phyloP scores from a whole-genome alignment of 2,888 invertebrate genomes.

The Drosophila atripex region DNA sequence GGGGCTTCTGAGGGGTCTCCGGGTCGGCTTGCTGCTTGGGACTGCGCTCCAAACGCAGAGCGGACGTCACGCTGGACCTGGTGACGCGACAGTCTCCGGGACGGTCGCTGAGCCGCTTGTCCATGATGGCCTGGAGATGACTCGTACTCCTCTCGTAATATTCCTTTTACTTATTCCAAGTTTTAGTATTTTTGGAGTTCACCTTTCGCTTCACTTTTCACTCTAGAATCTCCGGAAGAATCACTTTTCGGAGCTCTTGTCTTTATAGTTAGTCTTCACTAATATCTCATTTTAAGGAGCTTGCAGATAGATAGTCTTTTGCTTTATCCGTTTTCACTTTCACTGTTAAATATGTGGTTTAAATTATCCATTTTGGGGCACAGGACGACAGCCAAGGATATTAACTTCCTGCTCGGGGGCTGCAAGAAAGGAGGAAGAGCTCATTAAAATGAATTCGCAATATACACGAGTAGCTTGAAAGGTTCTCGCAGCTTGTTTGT shows the following conservation, averaged over 20 bases:
- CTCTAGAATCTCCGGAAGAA: no score
- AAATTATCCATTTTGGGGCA: conserved; percentile 26
- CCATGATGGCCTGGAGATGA: conserved; percentile 65
- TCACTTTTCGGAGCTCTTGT: not conserved
- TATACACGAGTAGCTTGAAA: conserved; percentile 24
- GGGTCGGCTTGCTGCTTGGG: conserved; percentile 52
- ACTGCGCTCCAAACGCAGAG: conserved; percentile 65
- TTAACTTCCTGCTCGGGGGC: not conserved
- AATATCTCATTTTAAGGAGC: not conserved
- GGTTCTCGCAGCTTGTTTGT: conserved; percentile 2
- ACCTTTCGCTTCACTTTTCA: not conserved
- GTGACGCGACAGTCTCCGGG: conserved; percentile 79
- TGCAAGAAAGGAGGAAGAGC: not conserved
- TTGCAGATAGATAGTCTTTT: not conserved
- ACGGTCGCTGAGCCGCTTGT: conserved; percentile 72
- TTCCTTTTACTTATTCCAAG: not conserved
- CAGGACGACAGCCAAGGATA: not conserved
- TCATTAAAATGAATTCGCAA: conserved; percentile 7
- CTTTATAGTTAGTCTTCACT: not conserved
- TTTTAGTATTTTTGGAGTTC: not conserved
- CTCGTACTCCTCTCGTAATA: no score
- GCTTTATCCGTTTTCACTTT: conserved; percentile 34
- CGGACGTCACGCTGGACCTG: conserved; percentile 73
- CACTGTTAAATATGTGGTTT: conserved; percentile 20
- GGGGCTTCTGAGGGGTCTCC: not conserved